phyloP scores from a whole-genome alignment of 1,140 invertebrate species.

The Daktulosphaira vitifoliae region DNA sequence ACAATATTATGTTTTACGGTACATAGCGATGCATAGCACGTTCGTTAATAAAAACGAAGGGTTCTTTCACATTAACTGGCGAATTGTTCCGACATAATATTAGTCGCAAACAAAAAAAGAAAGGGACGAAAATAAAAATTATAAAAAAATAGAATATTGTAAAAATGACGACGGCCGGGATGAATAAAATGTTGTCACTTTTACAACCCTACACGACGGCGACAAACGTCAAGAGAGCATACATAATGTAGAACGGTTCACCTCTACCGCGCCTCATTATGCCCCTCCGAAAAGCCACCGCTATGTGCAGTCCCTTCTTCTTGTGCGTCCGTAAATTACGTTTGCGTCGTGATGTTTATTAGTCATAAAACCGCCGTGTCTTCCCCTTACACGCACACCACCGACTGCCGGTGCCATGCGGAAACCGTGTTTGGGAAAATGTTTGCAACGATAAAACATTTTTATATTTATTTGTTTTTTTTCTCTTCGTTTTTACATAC shows the following conservation, averaged over 20 bases:
- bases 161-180: slow-evolving; percentile 1
- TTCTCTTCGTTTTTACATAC: background rate
- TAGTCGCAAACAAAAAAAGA: background rate
- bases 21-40: too few relatives aligned
- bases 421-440: slow-evolving; percentile 22
- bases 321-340: slow-evolving; percentile 5
- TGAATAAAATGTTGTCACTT: background rate
- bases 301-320: background rate
- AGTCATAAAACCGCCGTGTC: slow-evolving; percentile 25
- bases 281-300: background rate
- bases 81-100: background rate
- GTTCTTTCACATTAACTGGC: too few relatives aligned
- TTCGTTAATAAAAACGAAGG: too few relatives aligned
- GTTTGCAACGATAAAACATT: background rate
- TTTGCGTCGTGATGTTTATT: slow-evolving; percentile 17
- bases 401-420: background rate
- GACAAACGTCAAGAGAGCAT: background rate
- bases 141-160: background rate
- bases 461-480: background rate
- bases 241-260: background rate
- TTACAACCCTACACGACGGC: background rate
- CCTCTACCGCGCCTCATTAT: background rate
- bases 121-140: background rate
- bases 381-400: slow-evolving; percentile 3
- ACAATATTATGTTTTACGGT: too few relatives aligned